Base-by-base conservation (phyloP, 2,888 invertebrate genomes). In the Plemyria rubiginata region DNA sequence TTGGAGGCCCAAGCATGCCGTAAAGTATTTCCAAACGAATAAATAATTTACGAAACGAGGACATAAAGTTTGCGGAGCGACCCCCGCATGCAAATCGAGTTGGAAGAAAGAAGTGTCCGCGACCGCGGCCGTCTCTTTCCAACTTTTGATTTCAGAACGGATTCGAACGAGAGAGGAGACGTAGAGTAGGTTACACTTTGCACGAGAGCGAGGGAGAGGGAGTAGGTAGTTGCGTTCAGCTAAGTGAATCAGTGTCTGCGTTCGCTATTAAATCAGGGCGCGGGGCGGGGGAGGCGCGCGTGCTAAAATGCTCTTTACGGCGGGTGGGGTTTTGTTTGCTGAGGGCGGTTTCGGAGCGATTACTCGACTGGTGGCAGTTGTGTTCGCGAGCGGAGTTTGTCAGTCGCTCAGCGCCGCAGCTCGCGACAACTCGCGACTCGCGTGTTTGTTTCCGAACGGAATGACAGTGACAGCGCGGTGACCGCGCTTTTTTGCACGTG, bases 241-340 rank as follows among this genome's bases (percentile, higher is more conserved):
- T 92, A 92, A 92, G 88, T 92, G 92, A 92, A 92, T 92, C 92
- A 92, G 92, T 91, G 92, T 92, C 92, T 90, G 90, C 90, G 90
- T 76, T 87, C 82, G 90, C 88, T 92, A 92, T 92, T 92, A 92
- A 92, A 92, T 92, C 92, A 92, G 85, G 86, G 84, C 89, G 92
- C 87, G 89, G 86, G 88, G 84, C 78, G 85, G 84, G 80, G 85
- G 85, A 85, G 82, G 81, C 74, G 85, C 84, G 86, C 84, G 85
- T 85, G 91, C 90, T 88, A 92, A 92, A 92, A 90, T 90, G 90
- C 86, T 90, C 87, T 89, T 88, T 87, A 88, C 83, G 81, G 82
- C 87, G 88, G 91, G 92, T 88, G 92, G 92, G 92, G 92, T 92
- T 90, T 87, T 90, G 90, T 91, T 90, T 88, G 88, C 81, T 81